phyloP scores from a whole-genome alignment of 2,113 vertebrate genomes.

The Uropsilus gracilis region DNA sequence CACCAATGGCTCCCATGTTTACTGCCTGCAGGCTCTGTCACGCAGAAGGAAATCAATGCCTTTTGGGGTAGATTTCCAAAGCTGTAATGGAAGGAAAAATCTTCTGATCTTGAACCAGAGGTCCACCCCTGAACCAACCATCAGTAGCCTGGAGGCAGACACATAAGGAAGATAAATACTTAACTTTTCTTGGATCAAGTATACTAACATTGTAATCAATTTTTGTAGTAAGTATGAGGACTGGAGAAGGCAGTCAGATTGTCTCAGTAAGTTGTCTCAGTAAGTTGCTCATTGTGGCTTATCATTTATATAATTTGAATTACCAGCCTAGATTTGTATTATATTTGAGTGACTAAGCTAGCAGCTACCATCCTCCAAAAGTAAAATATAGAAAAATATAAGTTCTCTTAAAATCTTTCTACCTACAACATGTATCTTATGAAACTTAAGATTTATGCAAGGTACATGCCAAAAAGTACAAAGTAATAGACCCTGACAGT shows the following conservation, averaged over 20 bases:
- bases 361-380: not conserved
- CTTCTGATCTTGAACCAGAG: not conserved
- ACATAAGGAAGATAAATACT: not conserved
- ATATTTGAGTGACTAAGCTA: not conserved
- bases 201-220: not conserved
- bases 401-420: not conserved
- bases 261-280: not conserved
- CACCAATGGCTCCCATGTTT: not conserved
- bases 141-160: not conserved
- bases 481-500: not conserved
- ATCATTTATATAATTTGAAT: not conserved
- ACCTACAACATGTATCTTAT: constrained; percentile 1
- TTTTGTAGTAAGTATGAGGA: not conserved
- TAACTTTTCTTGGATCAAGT: not conserved
- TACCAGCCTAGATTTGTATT: not conserved
- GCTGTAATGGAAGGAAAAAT: not conserved
- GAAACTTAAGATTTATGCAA: constrained; percentile 20
- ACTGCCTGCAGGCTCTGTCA: not conserved
- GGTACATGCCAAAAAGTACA: not conserved
- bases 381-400: not conserved
- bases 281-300: constrained; percentile 12
- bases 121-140: not conserved
- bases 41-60: not conserved
- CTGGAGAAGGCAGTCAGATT: not conserved
- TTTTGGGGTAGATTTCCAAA: not conserved